These are phyloP conservation scores for Chymomyza amoena DNA, from an alignment of 2,888 invertebrate species.

Conservation along the genomic window DNA sequence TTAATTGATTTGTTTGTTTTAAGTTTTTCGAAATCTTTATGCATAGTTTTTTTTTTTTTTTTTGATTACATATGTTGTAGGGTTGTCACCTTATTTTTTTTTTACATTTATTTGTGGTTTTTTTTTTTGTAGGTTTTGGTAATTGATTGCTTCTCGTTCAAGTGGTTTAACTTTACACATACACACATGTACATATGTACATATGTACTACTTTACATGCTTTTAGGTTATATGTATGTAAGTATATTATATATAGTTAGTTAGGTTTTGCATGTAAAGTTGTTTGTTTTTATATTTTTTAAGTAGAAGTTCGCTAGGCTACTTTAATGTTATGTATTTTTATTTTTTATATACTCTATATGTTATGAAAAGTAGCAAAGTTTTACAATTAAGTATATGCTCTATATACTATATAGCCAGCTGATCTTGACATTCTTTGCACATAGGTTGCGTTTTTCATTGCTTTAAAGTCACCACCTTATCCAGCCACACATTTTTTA, in stretches of 20 bases:
- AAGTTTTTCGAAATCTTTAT: neutral
- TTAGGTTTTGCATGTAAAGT: no score
- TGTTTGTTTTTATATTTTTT: no score
- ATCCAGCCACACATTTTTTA: neutral
- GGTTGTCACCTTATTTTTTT: neutral
- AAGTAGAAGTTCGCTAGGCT: neutral
- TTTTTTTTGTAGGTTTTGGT: slow-evolving; percentile 31
- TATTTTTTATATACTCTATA: slow-evolving; percentile 13
- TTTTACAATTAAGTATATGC: neutral
- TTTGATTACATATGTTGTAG: no score
- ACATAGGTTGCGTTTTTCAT: neutral
- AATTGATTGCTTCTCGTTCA: slow-evolving; percentile 63
- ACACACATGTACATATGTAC: neutral
- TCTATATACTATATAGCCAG: neutral
- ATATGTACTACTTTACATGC: neutral
- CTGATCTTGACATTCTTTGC: neutral
- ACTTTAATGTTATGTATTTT: slow-evolving; percentile 1
- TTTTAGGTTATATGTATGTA: slow-evolving; percentile 10
- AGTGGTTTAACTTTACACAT: slow-evolving; percentile 18
- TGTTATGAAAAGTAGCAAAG: slow-evolving; percentile 22
- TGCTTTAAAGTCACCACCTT: neutral
- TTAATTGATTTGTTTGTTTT: slow-evolving; percentile 26
- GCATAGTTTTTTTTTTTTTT: neutral
- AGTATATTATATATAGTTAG: neutral
- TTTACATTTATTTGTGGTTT: slow-evolving; percentile 4